These are phyloP conservation scores for Python bivittatus DNA, from an alignment of 2,113 vertebrate species.

Conservation along the genomic window DNA sequence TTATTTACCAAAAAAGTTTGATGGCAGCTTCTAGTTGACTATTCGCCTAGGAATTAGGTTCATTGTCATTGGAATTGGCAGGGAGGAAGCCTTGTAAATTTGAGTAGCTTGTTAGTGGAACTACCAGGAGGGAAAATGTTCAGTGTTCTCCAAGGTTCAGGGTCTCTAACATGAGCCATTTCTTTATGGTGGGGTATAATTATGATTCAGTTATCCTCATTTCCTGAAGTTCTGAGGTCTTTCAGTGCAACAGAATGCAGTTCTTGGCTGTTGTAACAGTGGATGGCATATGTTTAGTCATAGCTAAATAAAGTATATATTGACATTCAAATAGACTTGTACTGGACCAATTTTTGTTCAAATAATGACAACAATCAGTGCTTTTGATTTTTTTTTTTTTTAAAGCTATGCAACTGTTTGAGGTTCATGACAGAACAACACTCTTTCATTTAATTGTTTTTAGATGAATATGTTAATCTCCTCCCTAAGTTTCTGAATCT, in stretches of 20 bases:
- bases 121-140: not conserved
- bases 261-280: not conserved
- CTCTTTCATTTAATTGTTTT: not conserved
- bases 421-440: not conserved
- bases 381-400: rapidly evolving
- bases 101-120: not conserved
- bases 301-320: not conserved
- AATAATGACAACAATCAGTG: not conserved
- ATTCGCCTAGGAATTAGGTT: not conserved
- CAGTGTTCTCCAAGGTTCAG: not conserved
- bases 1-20: not conserved
- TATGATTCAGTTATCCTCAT: not conserved
- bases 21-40: not conserved
- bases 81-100: not conserved
- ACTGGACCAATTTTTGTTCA: not conserved
- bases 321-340: not conserved
- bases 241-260: not conserved
- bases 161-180: not conserved
- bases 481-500: not conserved
- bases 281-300: not conserved
- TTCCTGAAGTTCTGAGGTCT: not conserved
- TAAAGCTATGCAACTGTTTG: not conserved
- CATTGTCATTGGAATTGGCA: not conserved
- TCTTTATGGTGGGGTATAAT: not conserved
- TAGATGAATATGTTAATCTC: not conserved